These are phyloP conservation scores for Dysidea cf. avara DNA, from an alignment of 37 sponge, comb jelly and placozoan species.

Conservation along the genomic window DNA sequence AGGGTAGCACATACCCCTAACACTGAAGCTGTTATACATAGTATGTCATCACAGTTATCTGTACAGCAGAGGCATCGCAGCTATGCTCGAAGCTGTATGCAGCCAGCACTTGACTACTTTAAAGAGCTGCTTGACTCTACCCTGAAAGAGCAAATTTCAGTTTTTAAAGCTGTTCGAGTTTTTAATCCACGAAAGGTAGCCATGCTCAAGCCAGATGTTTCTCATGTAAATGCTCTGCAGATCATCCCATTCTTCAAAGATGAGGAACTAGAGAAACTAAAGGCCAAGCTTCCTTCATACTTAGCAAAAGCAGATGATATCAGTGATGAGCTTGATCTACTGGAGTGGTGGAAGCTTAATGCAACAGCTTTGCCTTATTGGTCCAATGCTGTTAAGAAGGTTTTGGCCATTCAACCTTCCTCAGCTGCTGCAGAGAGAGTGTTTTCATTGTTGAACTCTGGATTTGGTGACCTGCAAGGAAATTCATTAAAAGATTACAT, in stretches of 20 bases:
- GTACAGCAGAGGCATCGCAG: not conserved
- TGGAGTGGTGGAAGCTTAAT: too few species aligned
- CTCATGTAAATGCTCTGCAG: too few species aligned
- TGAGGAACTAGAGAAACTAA: too few species aligned
- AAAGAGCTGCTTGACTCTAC: constrained; percentile 1
- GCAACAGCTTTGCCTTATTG: too few species aligned
- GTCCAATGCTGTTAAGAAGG: constrained; percentile 1
- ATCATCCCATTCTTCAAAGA: too few species aligned
- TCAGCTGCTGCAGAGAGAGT: constrained; percentile 33
- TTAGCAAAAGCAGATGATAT: too few species aligned
- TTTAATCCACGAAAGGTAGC: constrained; percentile 9
- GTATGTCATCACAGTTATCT: too few species aligned
- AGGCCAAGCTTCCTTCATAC: too few species aligned
- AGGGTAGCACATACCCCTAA: constrained; percentile 10
- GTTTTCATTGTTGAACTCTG: constrained; percentile 15
- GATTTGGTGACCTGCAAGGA: constrained; percentile 32
- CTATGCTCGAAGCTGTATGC: constrained; percentile 19
- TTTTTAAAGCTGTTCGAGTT: constrained; percentile 5
- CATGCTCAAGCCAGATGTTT: too few species aligned
- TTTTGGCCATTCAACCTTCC: constrained; percentile 17
- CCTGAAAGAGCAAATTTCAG: not conserved
- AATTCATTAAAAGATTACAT: constrained; percentile 23
- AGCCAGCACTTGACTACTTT: constrained; percentile 29
- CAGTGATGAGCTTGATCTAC: too few species aligned
- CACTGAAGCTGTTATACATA: constrained; percentile 4